Percentiles rank a stretch among this genome's conserved stretches.
Conservation (phyloP, 1,140 invertebrate species). For the Paralvinella palmiformis region DNA sequence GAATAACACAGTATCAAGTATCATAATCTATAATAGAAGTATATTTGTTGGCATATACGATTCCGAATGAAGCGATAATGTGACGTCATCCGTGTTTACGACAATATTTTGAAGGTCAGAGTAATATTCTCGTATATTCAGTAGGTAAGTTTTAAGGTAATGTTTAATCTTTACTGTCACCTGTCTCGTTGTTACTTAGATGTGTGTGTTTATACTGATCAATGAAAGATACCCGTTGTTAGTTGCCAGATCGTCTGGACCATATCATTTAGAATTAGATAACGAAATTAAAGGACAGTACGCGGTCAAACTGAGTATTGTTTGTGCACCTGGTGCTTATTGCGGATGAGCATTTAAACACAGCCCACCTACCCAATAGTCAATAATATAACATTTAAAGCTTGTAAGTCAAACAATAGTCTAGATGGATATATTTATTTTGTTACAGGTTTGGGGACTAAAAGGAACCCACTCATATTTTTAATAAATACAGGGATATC, state of each 20-base stretch:
- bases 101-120: too few species aligned
- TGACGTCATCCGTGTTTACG: too few species aligned
- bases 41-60: too few species aligned
- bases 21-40: too few species aligned
- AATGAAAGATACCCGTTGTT: not conserved
- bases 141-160: too few species aligned
- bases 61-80: too few species aligned
- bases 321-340: not conserved
- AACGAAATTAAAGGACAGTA: not conserved
- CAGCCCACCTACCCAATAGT: not conserved
- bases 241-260: not conserved
- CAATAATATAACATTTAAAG: not conserved
- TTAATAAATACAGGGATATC: too few species aligned
- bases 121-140: too few species aligned
- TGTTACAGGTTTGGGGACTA: not conserved
- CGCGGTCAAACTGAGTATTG: conserved; percentile 3
- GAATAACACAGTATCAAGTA: too few species aligned
- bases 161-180: too few species aligned
- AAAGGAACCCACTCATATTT: too few species aligned
- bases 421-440: not conserved
- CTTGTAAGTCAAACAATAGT: not conserved
- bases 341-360: not conserved
- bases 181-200: too few species aligned
- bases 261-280: not conserved
- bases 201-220: not conserved